Conservation (phyloP, 2,113 vertebrate genomes). For the Amblyopsis rosae region DNA sequence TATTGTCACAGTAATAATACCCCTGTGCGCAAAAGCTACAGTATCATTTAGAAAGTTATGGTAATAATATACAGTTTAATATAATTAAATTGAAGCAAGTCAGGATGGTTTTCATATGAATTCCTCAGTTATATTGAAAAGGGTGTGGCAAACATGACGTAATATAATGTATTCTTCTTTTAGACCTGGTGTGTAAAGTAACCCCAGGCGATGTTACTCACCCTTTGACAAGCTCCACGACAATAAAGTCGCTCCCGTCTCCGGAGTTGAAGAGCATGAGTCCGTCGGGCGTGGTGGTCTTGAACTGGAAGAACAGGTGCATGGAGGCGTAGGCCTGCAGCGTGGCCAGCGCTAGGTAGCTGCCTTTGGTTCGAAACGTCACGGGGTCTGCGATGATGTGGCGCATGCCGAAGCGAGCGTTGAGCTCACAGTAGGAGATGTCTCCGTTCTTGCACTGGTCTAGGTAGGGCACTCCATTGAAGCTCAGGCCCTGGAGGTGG, state of each 20-base stretch:
- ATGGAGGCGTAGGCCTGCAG: conserved; percentile 91
- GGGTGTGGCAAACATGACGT: no score
- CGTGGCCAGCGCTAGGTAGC: conserved; percentile 88
- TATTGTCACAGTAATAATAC: no score
- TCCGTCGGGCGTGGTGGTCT: conserved; percentile 89
- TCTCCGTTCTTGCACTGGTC: conserved; percentile 95
- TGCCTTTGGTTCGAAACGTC: conserved; percentile 87
- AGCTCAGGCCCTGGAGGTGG: conserved; percentile 87
- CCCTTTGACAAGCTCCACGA: conserved; percentile 95
- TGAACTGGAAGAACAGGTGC: conserved; percentile 98
- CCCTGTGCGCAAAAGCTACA: no score
- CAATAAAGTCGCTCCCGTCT: conserved; percentile 93
- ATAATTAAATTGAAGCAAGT: no score
- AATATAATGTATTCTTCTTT: background rate
- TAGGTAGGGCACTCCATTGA: conserved; percentile 90
- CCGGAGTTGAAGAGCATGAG: conserved; percentile 94
- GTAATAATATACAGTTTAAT: no score
- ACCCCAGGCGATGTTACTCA: conserved; percentile 61
- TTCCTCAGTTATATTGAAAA: no score
- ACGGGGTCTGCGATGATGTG: conserved; percentile 91
- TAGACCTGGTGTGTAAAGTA: background rate
- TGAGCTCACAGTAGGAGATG: conserved; percentile 93
- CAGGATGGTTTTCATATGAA: no score
- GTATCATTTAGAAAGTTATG: no score
- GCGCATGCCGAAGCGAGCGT: conserved; percentile 90